A percentile compares a stretch with the other conserved stretches of the same genome.
phyloP scores from a whole-genome alignment of 2,797 vertebrate genomes.

The Chelmon rostratus region DNA sequence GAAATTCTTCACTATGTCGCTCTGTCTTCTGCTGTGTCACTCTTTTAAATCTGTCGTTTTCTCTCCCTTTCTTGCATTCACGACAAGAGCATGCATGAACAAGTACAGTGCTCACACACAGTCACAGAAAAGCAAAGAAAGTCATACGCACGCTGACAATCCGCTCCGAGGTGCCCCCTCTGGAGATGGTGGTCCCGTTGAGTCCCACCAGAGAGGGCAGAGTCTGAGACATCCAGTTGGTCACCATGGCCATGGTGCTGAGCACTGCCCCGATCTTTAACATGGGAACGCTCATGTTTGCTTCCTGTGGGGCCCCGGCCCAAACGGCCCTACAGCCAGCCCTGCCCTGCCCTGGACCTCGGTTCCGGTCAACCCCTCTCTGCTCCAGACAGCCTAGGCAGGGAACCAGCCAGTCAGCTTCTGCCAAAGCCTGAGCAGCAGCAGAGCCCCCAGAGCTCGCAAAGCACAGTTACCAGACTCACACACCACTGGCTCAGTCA shows the following conservation, averaged over 20 bases:
- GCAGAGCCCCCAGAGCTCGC: conserved; percentile 56
- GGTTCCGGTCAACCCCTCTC: conserved; percentile 67
- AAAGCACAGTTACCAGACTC: conserved; percentile 44
- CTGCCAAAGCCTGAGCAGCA: conserved; percentile 52
- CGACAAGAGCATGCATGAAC: conserved; percentile 9
- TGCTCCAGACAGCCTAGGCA: conserved; percentile 51
- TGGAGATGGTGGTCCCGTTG: conserved; percentile 91
- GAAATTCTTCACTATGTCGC: conserved; percentile 16
- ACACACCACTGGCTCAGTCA: conserved; percentile 61
- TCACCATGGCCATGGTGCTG: conserved; percentile 99
- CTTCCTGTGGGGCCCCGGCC: conserved; percentile 75
- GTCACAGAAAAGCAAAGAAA: conserved; percentile 43
- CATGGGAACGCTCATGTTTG: conserved; percentile 92
- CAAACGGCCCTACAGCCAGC: conserved; percentile 64
- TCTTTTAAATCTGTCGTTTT: conserved; percentile 34
- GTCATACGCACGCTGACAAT: conserved; percentile 91
- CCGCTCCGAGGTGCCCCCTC: conserved; percentile 92
- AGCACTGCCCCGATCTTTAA: conserved; percentile 96
- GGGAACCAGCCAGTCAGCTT: conserved; percentile 61
- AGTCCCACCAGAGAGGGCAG: conserved; percentile 94
- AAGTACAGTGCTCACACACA: conserved; percentile 34
- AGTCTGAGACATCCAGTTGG: conserved; percentile 99
- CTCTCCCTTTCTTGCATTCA: conserved; percentile 11
- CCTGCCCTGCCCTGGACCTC: conserved; percentile 71
- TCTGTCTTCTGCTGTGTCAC: conserved; percentile 38